phyloP scores from a whole-genome alignment of 2,113 vertebrate species.

The Mirza zaza region DNA sequence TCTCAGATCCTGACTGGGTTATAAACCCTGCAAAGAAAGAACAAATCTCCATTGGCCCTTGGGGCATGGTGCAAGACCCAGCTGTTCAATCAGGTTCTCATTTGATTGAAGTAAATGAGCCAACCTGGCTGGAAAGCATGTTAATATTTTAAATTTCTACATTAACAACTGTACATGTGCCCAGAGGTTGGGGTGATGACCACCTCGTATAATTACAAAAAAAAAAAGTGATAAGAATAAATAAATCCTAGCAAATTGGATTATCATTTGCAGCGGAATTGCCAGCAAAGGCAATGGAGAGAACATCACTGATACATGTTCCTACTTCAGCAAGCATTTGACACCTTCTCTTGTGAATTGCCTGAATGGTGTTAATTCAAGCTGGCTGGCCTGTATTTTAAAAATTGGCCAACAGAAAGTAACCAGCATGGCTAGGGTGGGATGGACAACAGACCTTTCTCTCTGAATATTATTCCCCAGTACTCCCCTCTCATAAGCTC shows the following conservation, averaged over 20 bases:
- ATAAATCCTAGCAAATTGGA: constrained; percentile 66
- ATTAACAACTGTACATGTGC: constrained; percentile 66
- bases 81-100: constrained; percentile 64
- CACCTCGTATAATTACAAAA: constrained; percentile 42
- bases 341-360: constrained; percentile 38
- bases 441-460: background rate
- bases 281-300: constrained; percentile 12
- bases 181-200: constrained; percentile 66
- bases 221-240: constrained; percentile 44
- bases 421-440: background rate
- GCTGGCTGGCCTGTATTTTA: constrained; percentile 26
- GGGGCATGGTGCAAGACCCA: constrained; percentile 54
- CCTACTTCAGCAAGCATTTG: constrained; percentile 24
- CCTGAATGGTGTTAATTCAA: constrained; percentile 47
- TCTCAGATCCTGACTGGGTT: background rate
- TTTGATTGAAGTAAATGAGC: constrained; percentile 64
- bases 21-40: constrained; percentile 35
- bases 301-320: background rate
- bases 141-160: constrained; percentile 70
- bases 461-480: background rate
- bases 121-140: constrained; percentile 54
- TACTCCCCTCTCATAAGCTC: background rate
- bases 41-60: constrained; percentile 15
- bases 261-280: constrained; percentile 42
- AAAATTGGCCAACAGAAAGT: background rate